Conservation (phyloP, 2,797 vertebrate species). For the Melanotaenia maccullochi region DNA sequence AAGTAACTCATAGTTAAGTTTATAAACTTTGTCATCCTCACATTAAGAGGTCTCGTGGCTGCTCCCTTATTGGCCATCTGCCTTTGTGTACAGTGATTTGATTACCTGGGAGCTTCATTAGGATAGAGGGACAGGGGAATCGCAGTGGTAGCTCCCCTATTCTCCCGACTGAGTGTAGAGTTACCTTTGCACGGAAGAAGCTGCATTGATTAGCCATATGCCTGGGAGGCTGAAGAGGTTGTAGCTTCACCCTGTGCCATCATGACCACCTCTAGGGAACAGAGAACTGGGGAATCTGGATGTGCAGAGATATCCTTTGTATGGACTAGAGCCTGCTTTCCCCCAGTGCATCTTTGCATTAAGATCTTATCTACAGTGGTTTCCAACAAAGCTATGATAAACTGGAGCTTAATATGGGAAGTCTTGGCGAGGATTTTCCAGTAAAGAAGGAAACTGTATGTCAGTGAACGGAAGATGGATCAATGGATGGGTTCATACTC, state of each 20-base stretch:
- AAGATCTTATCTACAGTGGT: slow-evolving; percentile 39
- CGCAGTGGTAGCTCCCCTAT: slow-evolving; percentile 55
- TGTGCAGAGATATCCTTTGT: slow-evolving; percentile 27
- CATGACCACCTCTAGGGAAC: slow-evolving; percentile 37
- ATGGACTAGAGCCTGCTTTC: slow-evolving; percentile 27
- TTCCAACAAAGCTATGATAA: slow-evolving; percentile 42
- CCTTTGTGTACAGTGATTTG: slow-evolving; percentile 72
- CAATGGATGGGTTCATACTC: slow-evolving; percentile 6
- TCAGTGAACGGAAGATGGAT: slow-evolving; percentile 32
- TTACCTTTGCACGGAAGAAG: slow-evolving; percentile 71
- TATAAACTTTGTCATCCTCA: slow-evolving; percentile 49
- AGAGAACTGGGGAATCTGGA: slow-evolving; percentile 39
- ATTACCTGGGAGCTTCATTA: slow-evolving; percentile 78
- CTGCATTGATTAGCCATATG: slow-evolving; percentile 71
- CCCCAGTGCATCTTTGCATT: slow-evolving; percentile 60
- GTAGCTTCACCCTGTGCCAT: slow-evolving; percentile 50
- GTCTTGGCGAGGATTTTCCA: slow-evolving; percentile 34
- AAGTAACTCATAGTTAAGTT: slow-evolving; percentile 28
- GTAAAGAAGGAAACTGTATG: slow-evolving; percentile 37
- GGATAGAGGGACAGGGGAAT: slow-evolving; percentile 60
- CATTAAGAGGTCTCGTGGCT: slow-evolving; percentile 40
- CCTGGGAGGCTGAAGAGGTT: slow-evolving; percentile 30
- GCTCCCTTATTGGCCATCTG: slow-evolving; percentile 74
- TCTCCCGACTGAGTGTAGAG: slow-evolving; percentile 64
- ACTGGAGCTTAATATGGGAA: slow-evolving; percentile 32